phyloP scores from a whole-genome alignment of 2,888 invertebrate genomes.

The Drosophila setosimentum region DNA sequence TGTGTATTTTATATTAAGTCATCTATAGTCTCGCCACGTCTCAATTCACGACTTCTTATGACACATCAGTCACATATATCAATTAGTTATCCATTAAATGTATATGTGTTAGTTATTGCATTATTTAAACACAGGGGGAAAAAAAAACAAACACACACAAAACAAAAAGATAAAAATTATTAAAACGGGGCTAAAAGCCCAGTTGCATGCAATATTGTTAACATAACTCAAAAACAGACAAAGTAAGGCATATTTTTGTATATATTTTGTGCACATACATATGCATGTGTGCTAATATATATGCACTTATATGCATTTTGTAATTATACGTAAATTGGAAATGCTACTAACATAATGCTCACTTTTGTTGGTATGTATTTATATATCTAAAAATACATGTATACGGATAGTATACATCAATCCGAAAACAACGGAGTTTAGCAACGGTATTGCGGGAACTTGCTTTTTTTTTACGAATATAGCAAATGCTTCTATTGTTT shows the following conservation, averaged over 20 bases:
- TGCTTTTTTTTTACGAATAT: constrained; percentile 1
- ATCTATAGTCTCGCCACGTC: constrained; percentile 2
- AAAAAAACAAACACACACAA: constrained; percentile 6
- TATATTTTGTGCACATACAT: constrained; percentile 4
- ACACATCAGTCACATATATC: constrained; percentile 14
- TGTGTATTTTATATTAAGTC: background rate
- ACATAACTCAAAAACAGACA: background rate
- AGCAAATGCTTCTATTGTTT: constrained; percentile 9
- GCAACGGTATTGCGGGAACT: constrained; percentile 30
- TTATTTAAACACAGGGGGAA: constrained; percentile 25
- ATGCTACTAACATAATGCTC: constrained; percentile 13
- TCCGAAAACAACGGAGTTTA: constrained; percentile 35
- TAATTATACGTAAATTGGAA: background rate
- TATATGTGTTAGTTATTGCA: constrained; percentile 9
- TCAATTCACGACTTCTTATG: constrained; percentile 13
- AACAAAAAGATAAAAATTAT: constrained; percentile 7
- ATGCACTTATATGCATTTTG: background rate
- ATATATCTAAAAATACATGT: constrained; percentile 7
- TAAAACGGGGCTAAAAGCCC: constrained; percentile 36
- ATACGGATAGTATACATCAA: constrained; percentile 20
- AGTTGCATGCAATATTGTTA: constrained; percentile 19
- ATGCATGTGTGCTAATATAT: background rate
- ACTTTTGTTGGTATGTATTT: constrained; percentile 29
- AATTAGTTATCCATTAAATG: constrained; percentile 16
- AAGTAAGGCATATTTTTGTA: constrained; percentile 14